phyloP scores from a whole-genome alignment of 1,140 invertebrate species.

The Trachymyrmex cornetzi region DNA sequence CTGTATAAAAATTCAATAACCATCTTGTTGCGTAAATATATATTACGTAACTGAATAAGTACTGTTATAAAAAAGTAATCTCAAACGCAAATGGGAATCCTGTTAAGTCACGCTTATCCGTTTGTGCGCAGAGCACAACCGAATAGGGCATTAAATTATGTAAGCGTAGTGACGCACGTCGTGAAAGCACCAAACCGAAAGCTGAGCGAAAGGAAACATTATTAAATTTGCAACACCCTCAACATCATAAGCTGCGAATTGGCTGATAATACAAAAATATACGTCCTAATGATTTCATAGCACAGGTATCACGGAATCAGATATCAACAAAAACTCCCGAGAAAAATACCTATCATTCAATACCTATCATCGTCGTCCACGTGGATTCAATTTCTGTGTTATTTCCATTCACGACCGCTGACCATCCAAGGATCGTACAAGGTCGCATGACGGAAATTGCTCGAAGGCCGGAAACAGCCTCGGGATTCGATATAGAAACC shows the following conservation, averaged over 20 bases:
- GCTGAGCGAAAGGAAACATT: conserved; percentile 17
- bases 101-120: conserved; percentile 29
- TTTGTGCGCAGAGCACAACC: neutral
- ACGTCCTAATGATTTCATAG: neutral
- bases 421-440: neutral
- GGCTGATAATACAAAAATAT: conserved; percentile 31
- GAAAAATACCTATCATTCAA: conserved; percentile 11
- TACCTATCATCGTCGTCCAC: neutral
- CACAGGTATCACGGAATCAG: neutral
- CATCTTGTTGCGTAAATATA: neutral
- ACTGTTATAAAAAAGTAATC: conserved; percentile 10
- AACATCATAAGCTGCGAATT: neutral
- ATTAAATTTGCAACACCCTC: conserved; percentile 13
- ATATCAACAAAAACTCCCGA: conserved; percentile 12
- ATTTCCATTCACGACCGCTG: conserved; percentile 36
- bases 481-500: neutral
- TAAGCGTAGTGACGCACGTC: conserved; percentile 31
- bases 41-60: neutral
- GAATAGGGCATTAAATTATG: conserved; percentile 53
- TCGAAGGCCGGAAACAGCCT: neutral
- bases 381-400: conserved; percentile 16
- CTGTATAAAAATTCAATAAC: neutral
- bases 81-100: conserved; percentile 16
- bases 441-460: conserved; percentile 26
- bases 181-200: conserved; percentile 9